Conservation (phyloP, 2,797 vertebrate genomes). For the Betta splendens region DNA sequence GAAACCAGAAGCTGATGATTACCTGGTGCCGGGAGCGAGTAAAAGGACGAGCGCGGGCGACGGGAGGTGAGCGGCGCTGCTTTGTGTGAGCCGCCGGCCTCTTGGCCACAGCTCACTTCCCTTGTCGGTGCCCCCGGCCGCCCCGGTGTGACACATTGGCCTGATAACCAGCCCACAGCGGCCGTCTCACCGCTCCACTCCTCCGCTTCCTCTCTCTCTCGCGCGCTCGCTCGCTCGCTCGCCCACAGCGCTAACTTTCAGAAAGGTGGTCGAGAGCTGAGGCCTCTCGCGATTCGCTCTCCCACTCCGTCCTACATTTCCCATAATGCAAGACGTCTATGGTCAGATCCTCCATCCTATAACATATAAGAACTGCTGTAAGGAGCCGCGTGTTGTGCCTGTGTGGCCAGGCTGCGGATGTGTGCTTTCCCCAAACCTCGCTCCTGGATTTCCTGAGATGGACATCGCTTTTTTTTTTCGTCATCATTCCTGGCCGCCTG, state of each 20-base stretch:
- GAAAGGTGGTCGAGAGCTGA: conserved; percentile 14
- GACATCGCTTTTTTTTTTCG: conserved; percentile 56
- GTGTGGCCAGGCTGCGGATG: conserved; percentile 26
- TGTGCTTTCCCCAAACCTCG: conserved; percentile 47
- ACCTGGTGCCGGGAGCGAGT: not conserved
- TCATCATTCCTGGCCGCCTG: conserved; percentile 73
- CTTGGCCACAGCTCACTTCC: conserved; percentile 68
- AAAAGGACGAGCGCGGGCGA: conserved; percentile 22
- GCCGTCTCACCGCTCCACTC: conserved; percentile 44
- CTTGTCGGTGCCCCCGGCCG: conserved; percentile 70
- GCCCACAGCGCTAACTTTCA: conserved; percentile 25
- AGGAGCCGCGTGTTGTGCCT: conserved; percentile 7
- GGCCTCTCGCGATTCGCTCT: not conserved
- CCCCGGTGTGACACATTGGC: conserved; percentile 69
- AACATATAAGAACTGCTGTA: too few species aligned
- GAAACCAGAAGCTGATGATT: conserved; percentile 28
- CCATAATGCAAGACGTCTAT: conserved; percentile 6
- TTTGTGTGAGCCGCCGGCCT: conserved; percentile 45
- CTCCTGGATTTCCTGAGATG: conserved; percentile 61
- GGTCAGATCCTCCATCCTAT: too few species aligned
- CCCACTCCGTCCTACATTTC: not conserved
- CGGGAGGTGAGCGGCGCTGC: conserved; percentile 43
- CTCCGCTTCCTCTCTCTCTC: conserved; percentile 59
- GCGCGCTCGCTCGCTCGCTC: too few species aligned
- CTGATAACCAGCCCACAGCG: conserved; percentile 60